These are phyloP conservation scores for Addax nasomaculatus DNA, from an alignment of 2,113 vertebrate genomes.

Conservation along the genomic window DNA sequence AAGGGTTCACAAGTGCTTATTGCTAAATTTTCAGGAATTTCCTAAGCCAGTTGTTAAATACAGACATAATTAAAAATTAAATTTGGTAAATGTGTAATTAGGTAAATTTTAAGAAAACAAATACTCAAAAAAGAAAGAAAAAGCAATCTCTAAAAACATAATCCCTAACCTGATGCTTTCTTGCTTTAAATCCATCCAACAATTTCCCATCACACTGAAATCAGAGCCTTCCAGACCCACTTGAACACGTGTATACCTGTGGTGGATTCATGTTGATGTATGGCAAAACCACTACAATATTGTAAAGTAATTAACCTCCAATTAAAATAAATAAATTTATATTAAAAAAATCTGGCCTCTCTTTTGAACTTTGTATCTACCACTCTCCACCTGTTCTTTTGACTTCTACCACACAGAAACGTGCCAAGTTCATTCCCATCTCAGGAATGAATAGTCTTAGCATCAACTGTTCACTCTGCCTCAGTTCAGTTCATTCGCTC, in stretches of 20 bases:
- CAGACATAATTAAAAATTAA: neutral
- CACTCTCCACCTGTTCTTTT: neutral
- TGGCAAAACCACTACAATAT: too few species aligned
- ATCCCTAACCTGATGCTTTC: neutral
- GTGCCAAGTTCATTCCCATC: neutral
- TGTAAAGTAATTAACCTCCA: too few species aligned
- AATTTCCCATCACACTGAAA: neutral
- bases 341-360: neutral
- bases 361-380: neutral
- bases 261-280: too few species aligned
- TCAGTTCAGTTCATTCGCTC: neutral
- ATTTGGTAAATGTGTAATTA: neutral
- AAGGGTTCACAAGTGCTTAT: neutral
- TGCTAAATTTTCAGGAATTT: neutral
- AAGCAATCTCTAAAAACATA: neutral
- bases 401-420: neutral
- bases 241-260: too few species aligned
- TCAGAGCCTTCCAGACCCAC: neutral
- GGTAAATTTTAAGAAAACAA: neutral
- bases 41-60: neutral
- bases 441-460: neutral
- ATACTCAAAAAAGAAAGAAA: neutral
- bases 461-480: neutral
- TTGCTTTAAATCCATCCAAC: neutral
- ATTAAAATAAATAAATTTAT: too few species aligned